Evolutionary conservation across 2,888 invertebrate species (phyloP), one percentile per base, ranked within the genome.

Genomic region (Bimastos eiseni): DNA sequence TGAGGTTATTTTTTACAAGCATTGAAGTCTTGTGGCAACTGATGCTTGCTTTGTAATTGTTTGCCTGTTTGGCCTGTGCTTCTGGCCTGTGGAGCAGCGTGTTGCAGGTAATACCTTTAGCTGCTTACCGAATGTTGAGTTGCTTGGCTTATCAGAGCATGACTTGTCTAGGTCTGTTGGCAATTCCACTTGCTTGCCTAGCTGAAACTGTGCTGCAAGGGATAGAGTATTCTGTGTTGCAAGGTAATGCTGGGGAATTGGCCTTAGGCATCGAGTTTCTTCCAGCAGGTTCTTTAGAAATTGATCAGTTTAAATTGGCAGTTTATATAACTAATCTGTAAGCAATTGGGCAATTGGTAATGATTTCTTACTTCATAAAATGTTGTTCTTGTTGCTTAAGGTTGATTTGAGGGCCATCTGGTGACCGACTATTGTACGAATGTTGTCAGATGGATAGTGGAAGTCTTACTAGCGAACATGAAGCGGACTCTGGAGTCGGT

Each of bases 361-460:
- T 49, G 1, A 21, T 49, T 49, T 49, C 21, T 49, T 49, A 49
- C 49, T 49, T 49, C 49, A 4, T 49, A 49, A n/a, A 49, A 49
- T 49, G 49, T 49, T 49, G 49, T 49, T 49, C 49, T 49, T 49
- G 21, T 19, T 49, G 49, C 49, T 24, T 21, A 24, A 19, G 49
- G 49, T 49, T 49, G 49, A 49, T 49, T 21, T 49, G 21, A 49
- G 21, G 49, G 49, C 49, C 49, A 49, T 24, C 49, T 49, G 49
- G 49, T 49, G 49, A 49, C 49, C 21, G 24, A 49, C 49, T 49
- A 24, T 70, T 70, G 70, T n/a, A 70, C 70, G 30, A n/a, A 5
- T 70, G 70, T 70, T 70, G 70, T 11, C 34, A 34, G 86, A 86
- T 89, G 89, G 89, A 89, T 89, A 89, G 89, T 41, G 41, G 89